Evolutionary conservation across 2,888 invertebrate genomes (phyloP), one percentile per base, ranked within the genome.

Genomic region (Pollenia angustigena): DNA sequence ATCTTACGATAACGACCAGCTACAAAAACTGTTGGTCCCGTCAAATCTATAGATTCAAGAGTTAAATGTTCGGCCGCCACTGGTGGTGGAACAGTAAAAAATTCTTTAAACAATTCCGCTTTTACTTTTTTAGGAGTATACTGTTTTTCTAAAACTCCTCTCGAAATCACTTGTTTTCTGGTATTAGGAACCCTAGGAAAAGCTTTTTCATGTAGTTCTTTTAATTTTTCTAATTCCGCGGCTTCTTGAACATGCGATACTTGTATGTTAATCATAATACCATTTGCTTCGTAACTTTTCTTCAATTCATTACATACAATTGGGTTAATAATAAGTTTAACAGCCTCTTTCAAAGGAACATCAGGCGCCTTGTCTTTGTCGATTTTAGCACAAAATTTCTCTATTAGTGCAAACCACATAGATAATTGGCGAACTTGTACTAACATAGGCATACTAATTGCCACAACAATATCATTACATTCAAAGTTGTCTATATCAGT

Each of bases 1-100:
- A 96, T 95, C 93, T 99, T 99, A 88, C 96, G 95, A 92, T 99
- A 99, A 75, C 98, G 90, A 4, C 93, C 93, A 0, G 93, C 93
- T 9, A 93, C 90, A 81, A 92, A 93, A 0, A 93, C 90, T 10
- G 92, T 91, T 2, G 93, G 93, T 1, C 93, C 93, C 0, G 86
- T 82, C 3, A 93, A 87, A 4, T 90, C 90, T 2, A 92, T 90
- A n/a, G 90, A 89, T 42, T 90, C 89, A 7, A 92, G 88, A 58
- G 71, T 88, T 54, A 93, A 81, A 0, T 85, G 52, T 1, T 89
- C 89, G 4, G 66, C 89, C 0, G 95, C 95, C 9, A 93, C 87
- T 0, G 93, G 89, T 1, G 95, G 95, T 11, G 95, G 96, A 88
- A 95, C 93, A 69, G 93, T 89, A 88, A 94, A 94, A 90, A 92